Conservation (phyloP, 2,888 invertebrate genomes). For the Cerceris ruficornis region DNA sequence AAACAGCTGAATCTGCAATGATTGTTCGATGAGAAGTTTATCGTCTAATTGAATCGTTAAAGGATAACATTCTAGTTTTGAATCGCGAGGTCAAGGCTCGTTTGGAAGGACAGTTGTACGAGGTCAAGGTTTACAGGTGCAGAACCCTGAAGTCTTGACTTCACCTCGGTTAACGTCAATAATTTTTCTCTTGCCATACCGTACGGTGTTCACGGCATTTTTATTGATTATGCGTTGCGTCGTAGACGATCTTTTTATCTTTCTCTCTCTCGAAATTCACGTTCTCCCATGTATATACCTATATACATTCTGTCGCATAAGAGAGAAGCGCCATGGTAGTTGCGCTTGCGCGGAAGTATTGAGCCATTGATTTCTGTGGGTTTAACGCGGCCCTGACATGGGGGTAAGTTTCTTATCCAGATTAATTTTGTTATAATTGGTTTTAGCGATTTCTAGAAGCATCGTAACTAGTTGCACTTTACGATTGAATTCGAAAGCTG, state of each 20-base stretch:
- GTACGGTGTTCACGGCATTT: neutral
- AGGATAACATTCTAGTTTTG: constrained; percentile 19
- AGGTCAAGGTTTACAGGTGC: constrained; percentile 66
- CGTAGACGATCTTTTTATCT: constrained; percentile 15
- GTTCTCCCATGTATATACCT: constrained; percentile 43
- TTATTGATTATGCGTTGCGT: constrained; percentile 29
- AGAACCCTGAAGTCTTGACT: constrained; percentile 26
- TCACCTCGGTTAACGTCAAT: neutral
- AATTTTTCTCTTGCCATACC: neutral
- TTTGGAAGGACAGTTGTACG: constrained; percentile 43
- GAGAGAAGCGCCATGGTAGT: constrained; percentile 41
- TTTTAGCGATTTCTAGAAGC: neutral
- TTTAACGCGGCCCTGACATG: constrained; percentile 77
- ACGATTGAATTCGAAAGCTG: neutral
- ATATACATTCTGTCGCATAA: constrained; percentile 60
- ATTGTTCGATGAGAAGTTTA: neutral
- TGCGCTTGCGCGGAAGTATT: constrained; percentile 78
- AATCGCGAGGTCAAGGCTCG: constrained; percentile 59
- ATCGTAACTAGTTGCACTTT: neutral
- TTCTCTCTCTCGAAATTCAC: constrained; percentile 57
- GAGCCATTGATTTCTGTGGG: constrained; percentile 74
- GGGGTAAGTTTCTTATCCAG: constrained; percentile 77
- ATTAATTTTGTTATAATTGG: constrained; percentile 51
- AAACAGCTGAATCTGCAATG: too few species aligned
- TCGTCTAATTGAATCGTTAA: neutral